Evolutionary conservation across 1,140 invertebrate genomes (phyloP), one percentile per base, ranked within the genome.

Genomic region (Calycopis cecrops): DNA sequence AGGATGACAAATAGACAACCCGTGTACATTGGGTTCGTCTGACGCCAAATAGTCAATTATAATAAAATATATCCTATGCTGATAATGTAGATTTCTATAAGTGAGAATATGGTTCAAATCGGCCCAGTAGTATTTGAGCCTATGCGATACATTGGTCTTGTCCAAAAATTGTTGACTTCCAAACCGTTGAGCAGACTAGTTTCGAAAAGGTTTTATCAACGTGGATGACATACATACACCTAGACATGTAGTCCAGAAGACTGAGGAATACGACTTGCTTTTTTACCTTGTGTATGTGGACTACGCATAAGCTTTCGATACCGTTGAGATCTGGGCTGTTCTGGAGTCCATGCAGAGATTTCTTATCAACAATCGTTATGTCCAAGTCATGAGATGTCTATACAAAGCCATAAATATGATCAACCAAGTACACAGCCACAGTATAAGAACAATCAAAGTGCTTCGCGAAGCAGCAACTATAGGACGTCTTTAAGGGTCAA

Each of bases 361-460:
- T 8, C 3, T 42, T n/a, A 33, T 57, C 3, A 16, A 57, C 16
- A 48, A 12, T 18, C 54, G 54, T 34, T 48, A 55, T 34, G 48
- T 49, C 16, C 6, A 48, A 9, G 44, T 21, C 2, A 0, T 53
- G 37, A 56, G 35, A 48, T 49, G 47, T 49, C 10, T 48, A 0
- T 50, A 50, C 16, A 21, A 57, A 6, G 48, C 17, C 12, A 28
- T 53, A n/a, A 56, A 3, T 3, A 52, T 35, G 51, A 35, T 14
- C 33, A n/a, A 33, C 35, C 35, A 49, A 54, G n/a, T 48, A 48
- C 47, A 47, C 14, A n/a, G 35, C 9, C 52, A 42, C 17, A 18
- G 17, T 7, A 44, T 16, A 34, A 51, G 21, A 34, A 33, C 48
- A 6, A 55, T 55, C 11, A 17, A 18, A 50, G 17, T 52, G 1